Evolutionary conservation across 2,113 vertebrate species (phyloP), one percentile per base, ranked within the genome.

Genomic region (Lathamus discolor): DNA sequence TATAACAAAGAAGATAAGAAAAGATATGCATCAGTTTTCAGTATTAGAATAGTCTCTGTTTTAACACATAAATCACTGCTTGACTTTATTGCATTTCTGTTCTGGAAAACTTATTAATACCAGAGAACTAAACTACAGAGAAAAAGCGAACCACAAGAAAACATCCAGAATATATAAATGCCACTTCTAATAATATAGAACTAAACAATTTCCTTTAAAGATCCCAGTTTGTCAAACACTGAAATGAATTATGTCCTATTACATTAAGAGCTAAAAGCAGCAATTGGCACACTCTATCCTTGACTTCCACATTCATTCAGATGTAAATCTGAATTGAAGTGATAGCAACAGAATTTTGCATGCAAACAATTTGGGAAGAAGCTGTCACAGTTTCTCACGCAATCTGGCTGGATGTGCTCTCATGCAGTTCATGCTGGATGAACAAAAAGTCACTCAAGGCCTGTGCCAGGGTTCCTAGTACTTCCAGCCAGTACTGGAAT

Each of bases 141-240:
- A 43, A 90, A 87, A 95, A 63, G n/a, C 88, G 24, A 94, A 86
- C 76, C 74, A 0, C 88, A 76, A 85, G 92, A 81, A 88, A 92
- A 66, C 66, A 93, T 77, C 62, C 66, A 64, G 66, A 80, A 82
- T 83, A 63, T 69, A 94, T 93, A 92, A 96, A 85, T 86, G 90
- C 51, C 87, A 91, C 33, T 95, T 93, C 57, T 52, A 96, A 79
- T 90, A 91, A 44, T 11, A 92, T 27, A 64, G 73, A 85, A 91
- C 74, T 89, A 89, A 96, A 62, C 49, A 85, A 87, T 92, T 96
- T 96, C 62, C 52, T 89, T 91, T 94, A 86, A 92, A 92, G 83
- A 93, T 91, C 49, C 52, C 57, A 62, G 25, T 67, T 94, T 95
- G 86, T 94, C 86, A 93, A 94, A 88, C 44, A 92, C 28, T 68